Evolutionary conservation across 1,140 invertebrate species (phyloP).

Genomic region (Drosophila malerkotliana): DNA sequence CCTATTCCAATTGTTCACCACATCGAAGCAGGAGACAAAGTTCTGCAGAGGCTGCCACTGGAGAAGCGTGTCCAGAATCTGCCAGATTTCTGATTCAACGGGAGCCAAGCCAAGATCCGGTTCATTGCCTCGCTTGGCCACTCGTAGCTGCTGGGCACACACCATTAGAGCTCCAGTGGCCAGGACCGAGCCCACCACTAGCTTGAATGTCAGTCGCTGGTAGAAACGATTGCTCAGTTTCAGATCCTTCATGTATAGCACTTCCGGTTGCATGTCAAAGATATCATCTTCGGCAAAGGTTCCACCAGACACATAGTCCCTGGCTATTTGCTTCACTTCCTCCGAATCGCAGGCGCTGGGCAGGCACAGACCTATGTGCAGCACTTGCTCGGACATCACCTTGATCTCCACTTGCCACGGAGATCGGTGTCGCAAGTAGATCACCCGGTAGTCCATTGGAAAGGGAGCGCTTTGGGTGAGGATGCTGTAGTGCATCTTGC

Average conservation of each 20-base stretch:
- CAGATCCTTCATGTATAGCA: constrained; percentile 78
- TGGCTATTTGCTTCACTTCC: constrained; percentile 71
- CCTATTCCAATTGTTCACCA: constrained; percentile 60
- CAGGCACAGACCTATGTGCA: constrained; percentile 81
- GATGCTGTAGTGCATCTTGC: constrained; percentile 73
- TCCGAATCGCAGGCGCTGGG: constrained; percentile 66
- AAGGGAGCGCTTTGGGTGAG: constrained; percentile 74
- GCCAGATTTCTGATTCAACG: constrained; percentile 68
- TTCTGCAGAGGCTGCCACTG: constrained; percentile 52
- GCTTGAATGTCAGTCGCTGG: constrained; percentile 61
- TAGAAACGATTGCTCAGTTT: constrained; percentile 64
- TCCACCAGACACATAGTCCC: constrained; percentile 52
- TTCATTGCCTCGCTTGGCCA: constrained; percentile 43
- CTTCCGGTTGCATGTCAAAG: constrained; percentile 72
- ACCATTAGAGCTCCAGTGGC: constrained; percentile 63
- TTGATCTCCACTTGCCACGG: constrained; percentile 83
- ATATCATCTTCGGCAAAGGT: constrained; percentile 67
- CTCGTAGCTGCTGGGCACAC: constrained; percentile 62
- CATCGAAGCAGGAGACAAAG: constrained; percentile 77
- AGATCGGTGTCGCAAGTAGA: constrained; percentile 75
- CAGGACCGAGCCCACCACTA: constrained; percentile 59
- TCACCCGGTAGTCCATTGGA: constrained; percentile 73
- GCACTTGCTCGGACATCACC: constrained; percentile 74
- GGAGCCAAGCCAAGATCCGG: constrained; percentile 47
- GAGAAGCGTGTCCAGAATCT: constrained; percentile 37